Base-by-base conservation (phyloP, 1,140 invertebrate genomes). In the Gryon sp. region DNA sequence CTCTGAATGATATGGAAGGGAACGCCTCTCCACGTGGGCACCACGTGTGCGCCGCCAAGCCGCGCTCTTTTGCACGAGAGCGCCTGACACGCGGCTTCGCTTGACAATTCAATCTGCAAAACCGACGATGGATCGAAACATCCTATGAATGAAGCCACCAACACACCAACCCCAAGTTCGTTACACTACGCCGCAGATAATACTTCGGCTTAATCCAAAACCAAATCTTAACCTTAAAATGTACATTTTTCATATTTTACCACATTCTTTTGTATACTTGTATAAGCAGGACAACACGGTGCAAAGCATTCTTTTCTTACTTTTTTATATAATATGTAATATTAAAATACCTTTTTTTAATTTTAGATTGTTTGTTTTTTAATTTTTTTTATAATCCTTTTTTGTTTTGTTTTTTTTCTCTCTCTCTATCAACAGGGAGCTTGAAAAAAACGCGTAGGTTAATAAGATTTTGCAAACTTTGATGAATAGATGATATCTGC, bases 1-100 rank as follows among this genome's bases (percentile, higher is more conserved):
- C 86, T 88, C 86, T 86, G 87, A 88, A 89, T 89, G 88, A 89
- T 89, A 87, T 87, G 86, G 85, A 87, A 86, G 84, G 86, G 83
- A 87, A 87, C 87, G 87, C 87, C 87, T 87, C 86, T 88, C 87
- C 88, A 88, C 87, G 88, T 89, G 88, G 85, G 70, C 68, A 82
- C 82, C 88, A 89, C 88, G 87, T 88, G 87, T 86, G 82, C 69
- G 57, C 32, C n/a, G 32, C 82, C 79, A 79, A 75, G 80, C 79
- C 82, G 80, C 79, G 57, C 72, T 78, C 68, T 76, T 75, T 69
- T 45, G 62, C 70, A 12, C n/a, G n/a, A n/a, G n/a, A n/a, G 34
- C 45, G 38, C 43, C 69, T n/a, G 38, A 46, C 68, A 78, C 76
- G 63, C 68, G 76, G n/a, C n/a, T n/a, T n/a, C 50, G 60, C 50